Conservation (phyloP, 2,888 invertebrate genomes). For the Agonopterix heracliana region DNA sequence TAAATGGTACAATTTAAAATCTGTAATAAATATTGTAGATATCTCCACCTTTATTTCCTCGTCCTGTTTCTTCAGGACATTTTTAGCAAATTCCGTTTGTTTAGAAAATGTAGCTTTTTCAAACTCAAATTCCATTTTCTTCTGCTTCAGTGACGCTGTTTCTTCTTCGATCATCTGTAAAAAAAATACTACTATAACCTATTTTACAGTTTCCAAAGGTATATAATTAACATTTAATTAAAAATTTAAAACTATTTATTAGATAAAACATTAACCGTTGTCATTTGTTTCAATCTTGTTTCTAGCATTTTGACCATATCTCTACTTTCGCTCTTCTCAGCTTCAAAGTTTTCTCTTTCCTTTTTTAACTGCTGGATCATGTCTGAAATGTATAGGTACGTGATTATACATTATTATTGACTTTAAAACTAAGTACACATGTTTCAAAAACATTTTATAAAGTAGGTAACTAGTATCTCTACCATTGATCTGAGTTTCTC, state of each 20-base stretch:
- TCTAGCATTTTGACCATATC: constrained; percentile 73
- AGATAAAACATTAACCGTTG: constrained; percentile 32
- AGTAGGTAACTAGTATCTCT: constrained; percentile 6
- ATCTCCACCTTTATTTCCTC: constrained; percentile 75
- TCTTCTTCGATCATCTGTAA: constrained; percentile 67
- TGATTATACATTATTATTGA: too few relatives aligned
- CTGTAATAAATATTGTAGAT: not conserved
- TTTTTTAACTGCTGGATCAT: constrained; percentile 74
- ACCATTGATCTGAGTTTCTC: constrained; percentile 76
- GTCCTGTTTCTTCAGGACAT: constrained; percentile 74
- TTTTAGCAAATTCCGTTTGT: constrained; percentile 76
- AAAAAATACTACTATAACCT: not conserved
- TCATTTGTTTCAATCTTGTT: constrained; percentile 76
- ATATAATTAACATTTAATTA: not conserved
- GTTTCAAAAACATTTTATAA: not conserved
- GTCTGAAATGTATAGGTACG: constrained; percentile 50
- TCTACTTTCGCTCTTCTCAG: constrained; percentile 71
- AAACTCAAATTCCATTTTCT: constrained; percentile 76
- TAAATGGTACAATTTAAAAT: not conserved
- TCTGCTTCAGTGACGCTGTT: constrained; percentile 68
- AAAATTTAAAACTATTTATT: not conserved
- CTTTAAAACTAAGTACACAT: not conserved
- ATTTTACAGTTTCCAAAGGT: not conserved
- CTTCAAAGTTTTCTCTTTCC: constrained; percentile 73
- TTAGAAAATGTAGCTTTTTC: constrained; percentile 77